These are phyloP conservation scores for Metaphire vulgaris DNA, from an alignment of 1,140 invertebrate genomes.

Conservation along the genomic window DNA sequence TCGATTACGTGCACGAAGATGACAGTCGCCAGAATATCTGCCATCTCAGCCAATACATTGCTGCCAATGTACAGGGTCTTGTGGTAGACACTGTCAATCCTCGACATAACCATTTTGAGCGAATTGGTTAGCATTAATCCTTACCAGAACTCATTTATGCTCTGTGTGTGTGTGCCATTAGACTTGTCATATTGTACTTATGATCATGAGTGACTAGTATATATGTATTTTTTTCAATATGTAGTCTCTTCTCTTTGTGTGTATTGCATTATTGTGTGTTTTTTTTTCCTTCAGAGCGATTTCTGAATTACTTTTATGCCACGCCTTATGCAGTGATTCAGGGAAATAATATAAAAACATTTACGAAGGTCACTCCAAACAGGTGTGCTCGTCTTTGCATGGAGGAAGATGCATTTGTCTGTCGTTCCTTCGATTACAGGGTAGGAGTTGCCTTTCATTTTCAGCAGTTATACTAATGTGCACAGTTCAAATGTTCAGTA, in stretches of 20 bases:
- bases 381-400: conserved; percentile 45
- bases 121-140: too few species aligned
- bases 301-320: conserved; percentile 41
- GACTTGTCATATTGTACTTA: too few species aligned
- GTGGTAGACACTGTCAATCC: conserved; percentile 34
- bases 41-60: conserved; percentile 44
- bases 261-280: too few species aligned
- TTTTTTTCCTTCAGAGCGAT: too few species aligned
- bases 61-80: conserved; percentile 43
- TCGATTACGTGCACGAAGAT: conserved; percentile 43
- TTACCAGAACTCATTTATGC: too few species aligned
- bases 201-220: too few species aligned
- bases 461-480: too few species aligned
- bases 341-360: conserved; percentile 43
- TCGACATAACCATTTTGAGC: conserved; percentile 44
- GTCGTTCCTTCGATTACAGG: conserved; percentile 49
- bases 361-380: conserved; percentile 39
- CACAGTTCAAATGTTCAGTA: too few species aligned
- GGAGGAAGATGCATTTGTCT: conserved; percentile 43
- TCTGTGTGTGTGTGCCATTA: too few species aligned
- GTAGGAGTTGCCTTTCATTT: too few species aligned
- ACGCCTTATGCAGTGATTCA: conserved; percentile 43
- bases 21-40: conserved; percentile 33
- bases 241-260: too few species aligned
- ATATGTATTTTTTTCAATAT: too few species aligned